Evolutionary conservation across 2,113 vertebrate genomes (phyloP).

Genomic region (Oncorhynchus clarkii): DNA sequence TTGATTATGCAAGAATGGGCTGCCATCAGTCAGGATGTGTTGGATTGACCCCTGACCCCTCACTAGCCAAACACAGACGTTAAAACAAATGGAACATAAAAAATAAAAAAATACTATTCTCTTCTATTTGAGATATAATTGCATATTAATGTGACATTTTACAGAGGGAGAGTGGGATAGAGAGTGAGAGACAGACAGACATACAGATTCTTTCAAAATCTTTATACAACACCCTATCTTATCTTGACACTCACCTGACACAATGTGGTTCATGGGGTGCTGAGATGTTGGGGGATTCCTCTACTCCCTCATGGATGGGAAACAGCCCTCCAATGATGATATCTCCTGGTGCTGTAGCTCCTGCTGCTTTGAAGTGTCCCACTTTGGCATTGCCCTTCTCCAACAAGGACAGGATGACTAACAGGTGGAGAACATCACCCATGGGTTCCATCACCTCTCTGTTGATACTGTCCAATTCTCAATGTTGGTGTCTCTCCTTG

Average conservation of each 20-base stretch:
- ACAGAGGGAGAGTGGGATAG: too few relatives aligned
- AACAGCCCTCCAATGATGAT: constrained; percentile 67
- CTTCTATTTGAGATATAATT: too few relatives aligned
- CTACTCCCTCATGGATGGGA: constrained; percentile 45
- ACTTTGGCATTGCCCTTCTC: not conserved
- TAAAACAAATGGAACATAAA: too few relatives aligned
- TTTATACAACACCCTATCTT: not conserved
- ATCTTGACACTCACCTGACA: constrained; percentile 67
- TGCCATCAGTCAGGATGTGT: too few relatives aligned
- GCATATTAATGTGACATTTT: too few relatives aligned
- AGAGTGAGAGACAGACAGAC: too few relatives aligned
- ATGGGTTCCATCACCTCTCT: constrained; percentile 22
- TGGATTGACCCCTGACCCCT: too few relatives aligned
- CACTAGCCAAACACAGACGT: too few relatives aligned
- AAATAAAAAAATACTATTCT: too few relatives aligned
- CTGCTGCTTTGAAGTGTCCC: rapidly evolving
- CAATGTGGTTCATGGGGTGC: constrained; percentile 73
- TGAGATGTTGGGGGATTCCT: constrained; percentile 39
- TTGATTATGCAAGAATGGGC: too few relatives aligned
- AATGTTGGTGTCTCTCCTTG: not conserved
- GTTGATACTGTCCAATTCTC: not conserved
- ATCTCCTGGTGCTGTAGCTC: constrained; percentile 47
- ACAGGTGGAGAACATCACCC: not conserved
- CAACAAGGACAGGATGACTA: constrained; percentile 12
- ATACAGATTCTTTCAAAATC: too few relatives aligned